These are phyloP conservation scores for Theocolax elegans DNA, from an alignment of 1,140 invertebrate species.

Conservation along the genomic window DNA sequence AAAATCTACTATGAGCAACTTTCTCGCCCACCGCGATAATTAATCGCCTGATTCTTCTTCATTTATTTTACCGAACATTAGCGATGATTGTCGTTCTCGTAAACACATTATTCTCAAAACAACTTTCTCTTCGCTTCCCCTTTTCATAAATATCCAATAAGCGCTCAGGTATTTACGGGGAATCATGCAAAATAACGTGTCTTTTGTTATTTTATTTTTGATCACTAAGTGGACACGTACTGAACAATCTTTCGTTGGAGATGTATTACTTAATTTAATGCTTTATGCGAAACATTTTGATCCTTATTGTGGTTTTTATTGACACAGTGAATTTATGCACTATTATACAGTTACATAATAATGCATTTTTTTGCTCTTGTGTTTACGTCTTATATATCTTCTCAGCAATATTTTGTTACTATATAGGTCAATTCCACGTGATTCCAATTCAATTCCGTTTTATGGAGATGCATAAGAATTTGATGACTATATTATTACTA, in stretches of 20 bases:
- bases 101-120: conserved; percentile 50
- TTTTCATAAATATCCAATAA: conserved; percentile 30
- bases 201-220: conserved; percentile 18
- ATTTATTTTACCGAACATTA: conserved; percentile 36
- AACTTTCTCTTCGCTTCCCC: conserved; percentile 46
- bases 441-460: conserved; percentile 35
- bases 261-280: conserved; percentile 39
- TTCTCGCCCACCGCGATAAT: conserved; percentile 38
- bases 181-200: conserved; percentile 13
- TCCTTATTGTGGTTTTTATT: conserved; percentile 42
- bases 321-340: not conserved
- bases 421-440: conserved; percentile 25
- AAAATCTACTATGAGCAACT: conserved; percentile 64
- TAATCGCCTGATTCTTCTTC: not conserved
- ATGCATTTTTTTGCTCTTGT: not conserved
- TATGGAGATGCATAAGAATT: conserved; percentile 10
- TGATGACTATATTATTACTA: conserved; percentile 1
- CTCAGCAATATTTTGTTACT: conserved; percentile 37
- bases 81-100: conserved; percentile 60
- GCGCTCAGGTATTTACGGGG: not conserved
- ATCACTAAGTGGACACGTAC: conserved; percentile 46
- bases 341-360: conserved; percentile 20
- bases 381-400: conserved; percentile 25
- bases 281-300: conserved; percentile 48
- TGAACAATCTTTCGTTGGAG: conserved; percentile 47